Evolutionary conservation across 2,797 vertebrate genomes (phyloP).

Genomic region (Podarcis siculus): DNA sequence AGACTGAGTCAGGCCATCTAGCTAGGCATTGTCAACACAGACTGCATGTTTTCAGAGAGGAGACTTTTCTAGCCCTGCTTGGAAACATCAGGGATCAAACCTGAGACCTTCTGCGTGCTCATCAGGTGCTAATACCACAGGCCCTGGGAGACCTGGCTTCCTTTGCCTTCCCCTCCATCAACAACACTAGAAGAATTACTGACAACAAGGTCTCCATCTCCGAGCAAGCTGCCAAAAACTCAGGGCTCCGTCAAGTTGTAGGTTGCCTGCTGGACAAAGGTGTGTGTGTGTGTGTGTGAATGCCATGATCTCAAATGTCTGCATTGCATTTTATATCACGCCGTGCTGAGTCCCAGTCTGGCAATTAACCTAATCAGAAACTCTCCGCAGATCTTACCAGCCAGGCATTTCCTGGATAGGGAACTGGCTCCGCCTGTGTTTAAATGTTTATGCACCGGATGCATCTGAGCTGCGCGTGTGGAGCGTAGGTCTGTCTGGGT

Average conservation of each 20-base stretch:
- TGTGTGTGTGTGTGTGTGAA: background rate
- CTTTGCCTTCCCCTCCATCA: background rate
- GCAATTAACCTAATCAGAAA: background rate
- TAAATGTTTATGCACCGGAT: background rate
- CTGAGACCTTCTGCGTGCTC: too few species aligned
- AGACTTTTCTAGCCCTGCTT: too few species aligned
- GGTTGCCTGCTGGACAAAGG: background rate
- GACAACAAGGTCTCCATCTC: background rate
- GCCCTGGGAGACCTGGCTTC: too few species aligned
- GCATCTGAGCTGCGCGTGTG: background rate
- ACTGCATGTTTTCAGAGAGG: too few species aligned
- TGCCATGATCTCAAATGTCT: fast-evolving
- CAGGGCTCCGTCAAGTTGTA: background rate
- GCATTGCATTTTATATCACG: fast-evolving
- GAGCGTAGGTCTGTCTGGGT: background rate
- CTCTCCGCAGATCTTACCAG: fast-evolving
- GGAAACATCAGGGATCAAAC: too few species aligned
- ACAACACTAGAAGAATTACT: background rate
- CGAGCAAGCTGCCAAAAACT: background rate
- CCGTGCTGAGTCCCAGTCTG: background rate
- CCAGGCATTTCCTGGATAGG: background rate
- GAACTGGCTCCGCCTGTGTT: background rate
- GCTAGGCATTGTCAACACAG: too few species aligned
- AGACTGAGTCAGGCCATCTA: too few species aligned
- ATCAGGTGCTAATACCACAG: too few species aligned